Percentiles rank a stretch among this genome's conserved stretches.
Evolutionary conservation across 2,888 invertebrate species (phyloP).

Genomic region (Cantharis flavilabris): DNA sequence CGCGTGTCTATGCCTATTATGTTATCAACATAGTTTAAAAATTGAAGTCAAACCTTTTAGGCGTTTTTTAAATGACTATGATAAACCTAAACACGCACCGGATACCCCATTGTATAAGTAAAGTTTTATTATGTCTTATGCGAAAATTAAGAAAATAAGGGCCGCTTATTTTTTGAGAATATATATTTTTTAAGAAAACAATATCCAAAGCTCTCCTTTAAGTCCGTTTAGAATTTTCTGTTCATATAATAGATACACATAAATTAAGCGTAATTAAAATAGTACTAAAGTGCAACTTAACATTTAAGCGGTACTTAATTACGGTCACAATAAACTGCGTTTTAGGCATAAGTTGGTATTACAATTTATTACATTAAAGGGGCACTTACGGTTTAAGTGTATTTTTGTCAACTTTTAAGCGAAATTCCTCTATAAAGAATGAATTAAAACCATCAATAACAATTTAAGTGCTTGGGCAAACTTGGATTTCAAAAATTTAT

Average conservation of each 20-base stretch:
- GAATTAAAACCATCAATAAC: background rate
- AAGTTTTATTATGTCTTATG: background rate
- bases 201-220: background rate
- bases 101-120: background rate
- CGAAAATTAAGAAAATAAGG: background rate
- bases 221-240: background rate
- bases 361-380: background rate
- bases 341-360: background rate
- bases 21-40: background rate
- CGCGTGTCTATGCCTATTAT: background rate
- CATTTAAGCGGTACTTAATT: background rate
- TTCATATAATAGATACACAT: background rate
- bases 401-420: background rate
- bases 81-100: background rate
- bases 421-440: background rate
- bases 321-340: background rate
- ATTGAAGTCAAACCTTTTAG: background rate
- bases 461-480: background rate
- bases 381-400: background rate
- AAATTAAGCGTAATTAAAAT: slow-evolving; percentile 5
- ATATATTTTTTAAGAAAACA: background rate
- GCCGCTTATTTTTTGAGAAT: background rate
- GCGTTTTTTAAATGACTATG: background rate
- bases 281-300: background rate
- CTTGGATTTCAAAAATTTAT: background rate